These are phyloP conservation scores for Celastrina argiolus DNA, from an alignment of 2,888 invertebrate species.

Conservation along the genomic window DNA sequence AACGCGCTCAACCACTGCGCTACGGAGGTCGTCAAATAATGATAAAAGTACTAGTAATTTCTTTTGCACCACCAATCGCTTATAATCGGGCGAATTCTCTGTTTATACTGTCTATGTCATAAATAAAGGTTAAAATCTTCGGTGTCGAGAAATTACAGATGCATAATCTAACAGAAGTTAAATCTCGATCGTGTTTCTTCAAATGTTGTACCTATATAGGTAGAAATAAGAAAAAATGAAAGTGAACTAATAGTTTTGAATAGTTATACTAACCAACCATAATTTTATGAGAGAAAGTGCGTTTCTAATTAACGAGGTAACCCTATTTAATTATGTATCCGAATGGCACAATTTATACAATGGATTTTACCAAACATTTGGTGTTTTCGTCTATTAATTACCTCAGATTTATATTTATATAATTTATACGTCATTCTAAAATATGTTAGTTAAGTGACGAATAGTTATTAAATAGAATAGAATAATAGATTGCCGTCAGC, in stretches of 20 bases:
- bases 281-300: conserved; percentile 17
- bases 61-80: no score
- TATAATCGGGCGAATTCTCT: no score
- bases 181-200: background rate
- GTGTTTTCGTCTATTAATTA: background rate
- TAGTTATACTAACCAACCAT: background rate
- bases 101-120: no score
- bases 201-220: background rate
- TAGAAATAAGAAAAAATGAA: conserved; percentile 12
- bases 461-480: no score
- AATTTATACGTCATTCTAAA: background rate
- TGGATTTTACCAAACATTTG: background rate
- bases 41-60: no score
- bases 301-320: conserved; percentile 17
- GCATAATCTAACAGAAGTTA: no score
- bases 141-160: no score
- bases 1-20: no score
- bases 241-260: conserved; percentile 17
- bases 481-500: no score
- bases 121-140: no score
- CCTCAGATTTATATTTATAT: background rate
- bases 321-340: background rate
- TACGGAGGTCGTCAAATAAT: no score
- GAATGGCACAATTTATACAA: background rate
- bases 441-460: no score